Conservation (phyloP, 1,140 invertebrate genomes). For the Diabrotica undecimpunctata region DNA sequence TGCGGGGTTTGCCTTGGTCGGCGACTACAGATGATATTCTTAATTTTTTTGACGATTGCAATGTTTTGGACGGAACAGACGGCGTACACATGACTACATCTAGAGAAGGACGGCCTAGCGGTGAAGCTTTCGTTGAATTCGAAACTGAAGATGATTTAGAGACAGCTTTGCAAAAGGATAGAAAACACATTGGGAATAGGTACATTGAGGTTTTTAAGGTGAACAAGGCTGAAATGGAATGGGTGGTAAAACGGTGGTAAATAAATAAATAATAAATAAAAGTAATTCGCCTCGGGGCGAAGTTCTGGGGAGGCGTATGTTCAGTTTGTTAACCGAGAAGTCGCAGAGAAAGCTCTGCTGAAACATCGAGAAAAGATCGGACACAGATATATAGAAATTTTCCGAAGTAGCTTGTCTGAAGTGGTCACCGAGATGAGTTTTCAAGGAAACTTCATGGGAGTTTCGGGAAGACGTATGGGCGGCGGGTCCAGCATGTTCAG, state of each 20-base stretch:
- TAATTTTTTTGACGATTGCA: conserved; percentile 69
- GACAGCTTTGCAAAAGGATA: conserved; percentile 76
- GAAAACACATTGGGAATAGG: conserved; percentile 86
- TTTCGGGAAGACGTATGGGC: conserved; percentile 30
- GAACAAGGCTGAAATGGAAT: conserved; percentile 79
- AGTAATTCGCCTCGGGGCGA: conserved; percentile 89
- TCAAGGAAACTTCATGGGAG: conserved; percentile 51
- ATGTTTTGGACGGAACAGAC: conserved; percentile 64
- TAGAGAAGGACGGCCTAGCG: conserved; percentile 83
- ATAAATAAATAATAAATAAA: too few relatives aligned
- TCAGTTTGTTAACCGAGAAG: conserved; percentile 92
- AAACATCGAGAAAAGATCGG: conserved; percentile 99
- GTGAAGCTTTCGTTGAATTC: conserved; percentile 90
- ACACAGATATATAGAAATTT: conserved; percentile 97
- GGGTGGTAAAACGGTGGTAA: conserved; percentile 74
- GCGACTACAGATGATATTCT: conserved; percentile 83
- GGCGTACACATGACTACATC: conserved; percentile 87
- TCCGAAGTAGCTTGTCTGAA: conserved; percentile 81
- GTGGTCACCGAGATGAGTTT: conserved; percentile 64
- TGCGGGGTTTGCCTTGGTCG: conserved; percentile 91
- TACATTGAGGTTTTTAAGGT: conserved; percentile 91
- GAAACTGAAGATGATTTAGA: conserved; percentile 75
- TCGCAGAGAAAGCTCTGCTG: conserved; percentile 91
- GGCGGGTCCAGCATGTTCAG: conserved; percentile 48
- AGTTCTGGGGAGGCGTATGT: conserved; percentile 97